Base-by-base conservation (phyloP, 1,140 invertebrate genomes). In the Macrocentrus cingulum region DNA sequence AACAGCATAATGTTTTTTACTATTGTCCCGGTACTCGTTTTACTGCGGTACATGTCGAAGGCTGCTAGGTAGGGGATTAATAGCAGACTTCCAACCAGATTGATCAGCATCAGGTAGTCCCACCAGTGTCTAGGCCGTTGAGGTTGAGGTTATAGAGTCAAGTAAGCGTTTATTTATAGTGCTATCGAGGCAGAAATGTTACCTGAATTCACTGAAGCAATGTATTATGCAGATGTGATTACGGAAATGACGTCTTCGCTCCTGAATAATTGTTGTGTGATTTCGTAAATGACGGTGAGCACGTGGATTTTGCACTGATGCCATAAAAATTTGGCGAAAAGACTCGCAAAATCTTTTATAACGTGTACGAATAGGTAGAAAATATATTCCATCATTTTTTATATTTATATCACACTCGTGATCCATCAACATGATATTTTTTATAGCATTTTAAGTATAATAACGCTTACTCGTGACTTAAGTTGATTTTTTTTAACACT, bases 131-230 rank as follows among this genome's bases (percentile, higher is more conserved):
- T 71, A 29, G 25, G 25, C 4, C 25, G 25, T 29, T 29, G 25
- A 9, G 25, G 25, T 5, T 29, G 25, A 37, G 11, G 60, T 49
- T 1, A 59, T 60, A 37, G 42, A 50, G 23, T 25, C 7, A 56
- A 44, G 60, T 67, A 51, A 1, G 25, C 52, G 7, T 2, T 39
- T 48, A 32, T 36, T 59, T 20, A 36, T 55, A 42, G 19, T 32
- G 39, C 48, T 44, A n/a, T 45, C 15, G 2, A 45, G 1, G 36
- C 3, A 13, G 36, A 39, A 39, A 39, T 34, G 29, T 56, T 46
- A 80, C 77, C 76, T 74, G 51, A 80, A 76, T 11, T 71, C 52
- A 63, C 77, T 79, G 45, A 77, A 80, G 0, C 76, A 76, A 52
- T 80, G 77, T 60, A 79, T 73, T 1, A 73, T 62, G 11, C 61